A percentile compares a stretch with the other conserved stretches of the same genome.
Evolutionary conservation across 1,140 invertebrate genomes (phyloP).

Genomic region (Nylanderia fulva): DNA sequence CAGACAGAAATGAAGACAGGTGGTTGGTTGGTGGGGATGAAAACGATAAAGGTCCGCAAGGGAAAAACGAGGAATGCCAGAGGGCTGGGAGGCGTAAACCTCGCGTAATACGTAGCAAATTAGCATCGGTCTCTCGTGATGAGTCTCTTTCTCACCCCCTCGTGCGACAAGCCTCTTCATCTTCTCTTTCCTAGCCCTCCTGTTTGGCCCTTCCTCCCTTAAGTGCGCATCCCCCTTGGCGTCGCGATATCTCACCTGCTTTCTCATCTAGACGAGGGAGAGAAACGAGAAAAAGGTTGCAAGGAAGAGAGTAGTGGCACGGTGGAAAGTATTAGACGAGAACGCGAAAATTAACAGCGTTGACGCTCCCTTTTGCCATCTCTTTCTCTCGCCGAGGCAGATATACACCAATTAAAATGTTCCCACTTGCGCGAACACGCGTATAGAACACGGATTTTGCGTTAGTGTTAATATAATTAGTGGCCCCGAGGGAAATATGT

Average conservation of each 20-base stretch:
- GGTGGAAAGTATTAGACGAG: slow-evolving; percentile 64
- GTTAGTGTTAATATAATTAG: slow-evolving; percentile 52
- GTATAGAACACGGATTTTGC: slow-evolving; percentile 38
- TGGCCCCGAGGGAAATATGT: background rate
- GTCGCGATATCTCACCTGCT: slow-evolving; percentile 20
- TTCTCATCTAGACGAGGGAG: slow-evolving; percentile 17
- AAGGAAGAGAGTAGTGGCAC: slow-evolving; percentile 9
- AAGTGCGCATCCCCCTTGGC: background rate
- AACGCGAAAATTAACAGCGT: slow-evolving; percentile 70
- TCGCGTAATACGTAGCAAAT: slow-evolving; percentile 52
- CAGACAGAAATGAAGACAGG: slow-evolving; percentile 35
- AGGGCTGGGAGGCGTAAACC: slow-evolving; percentile 29
- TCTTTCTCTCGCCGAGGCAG: slow-evolving; percentile 5
- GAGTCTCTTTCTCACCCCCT: background rate
- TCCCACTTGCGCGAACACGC: slow-evolving; percentile 38
- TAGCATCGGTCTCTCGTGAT: slow-evolving; percentile 50
- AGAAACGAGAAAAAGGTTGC: slow-evolving; percentile 11
- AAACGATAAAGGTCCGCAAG: slow-evolving; percentile 7
- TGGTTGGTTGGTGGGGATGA: slow-evolving; percentile 7
- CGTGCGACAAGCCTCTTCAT: background rate
- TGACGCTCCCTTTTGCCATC: slow-evolving; percentile 45
- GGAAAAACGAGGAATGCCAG: background rate
- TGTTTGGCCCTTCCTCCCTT: background rate
- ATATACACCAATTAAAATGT: slow-evolving; percentile 63
- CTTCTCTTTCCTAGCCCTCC: background rate